Percentiles rank a stretch among this genome's conserved stretches.
These are phyloP conservation scores for Larimichthys polyactis DNA, from an alignment of 2,113 vertebrate genomes.

Conservation along the genomic window DNA sequence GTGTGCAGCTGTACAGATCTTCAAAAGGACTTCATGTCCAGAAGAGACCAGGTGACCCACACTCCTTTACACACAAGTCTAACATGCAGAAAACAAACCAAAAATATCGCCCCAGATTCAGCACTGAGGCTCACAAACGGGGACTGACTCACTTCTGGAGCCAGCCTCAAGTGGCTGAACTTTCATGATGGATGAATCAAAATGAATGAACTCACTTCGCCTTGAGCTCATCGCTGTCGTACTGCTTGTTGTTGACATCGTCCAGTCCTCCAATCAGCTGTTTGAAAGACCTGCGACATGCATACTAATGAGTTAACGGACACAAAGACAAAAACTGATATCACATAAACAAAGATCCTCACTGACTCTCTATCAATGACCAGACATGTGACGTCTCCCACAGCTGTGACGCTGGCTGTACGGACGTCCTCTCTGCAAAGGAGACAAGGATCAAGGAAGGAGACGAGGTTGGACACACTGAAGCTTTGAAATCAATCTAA, in stretches of 20 bases:
- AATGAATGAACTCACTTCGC: slow-evolving; percentile 70
- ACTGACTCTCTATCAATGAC: slow-evolving; percentile 85
- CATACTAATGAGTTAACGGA: not conserved
- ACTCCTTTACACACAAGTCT: too few species aligned
- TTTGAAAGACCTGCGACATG: slow-evolving; percentile 77
- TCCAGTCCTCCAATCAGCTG: slow-evolving; percentile 83
- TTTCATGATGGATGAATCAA: too few species aligned
- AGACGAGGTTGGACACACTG: too few species aligned
- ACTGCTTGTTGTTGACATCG: slow-evolving; percentile 67
- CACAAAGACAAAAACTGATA: not conserved
- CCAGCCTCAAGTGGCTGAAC: too few species aligned
- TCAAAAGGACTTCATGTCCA: too few species aligned
- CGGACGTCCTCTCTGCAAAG: slow-evolving; percentile 79
- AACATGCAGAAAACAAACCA: too few species aligned
- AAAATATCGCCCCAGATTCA: too few species aligned
- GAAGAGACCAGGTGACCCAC: too few species aligned
- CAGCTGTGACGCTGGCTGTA: slow-evolving; percentile 79
- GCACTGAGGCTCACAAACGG: too few species aligned
- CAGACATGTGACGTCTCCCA: slow-evolving; percentile 84
- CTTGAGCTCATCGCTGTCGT: slow-evolving; percentile 73
- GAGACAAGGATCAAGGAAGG: not conserved
- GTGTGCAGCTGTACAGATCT: too few species aligned
- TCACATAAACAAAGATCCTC: not conserved
- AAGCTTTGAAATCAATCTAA: too few species aligned
- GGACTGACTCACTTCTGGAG: too few species aligned